A percentile compares a stretch with the other conserved stretches of the same genome.
Conservation (phyloP, 2,888 invertebrate species). For the Drosophila hamatofila region DNA sequence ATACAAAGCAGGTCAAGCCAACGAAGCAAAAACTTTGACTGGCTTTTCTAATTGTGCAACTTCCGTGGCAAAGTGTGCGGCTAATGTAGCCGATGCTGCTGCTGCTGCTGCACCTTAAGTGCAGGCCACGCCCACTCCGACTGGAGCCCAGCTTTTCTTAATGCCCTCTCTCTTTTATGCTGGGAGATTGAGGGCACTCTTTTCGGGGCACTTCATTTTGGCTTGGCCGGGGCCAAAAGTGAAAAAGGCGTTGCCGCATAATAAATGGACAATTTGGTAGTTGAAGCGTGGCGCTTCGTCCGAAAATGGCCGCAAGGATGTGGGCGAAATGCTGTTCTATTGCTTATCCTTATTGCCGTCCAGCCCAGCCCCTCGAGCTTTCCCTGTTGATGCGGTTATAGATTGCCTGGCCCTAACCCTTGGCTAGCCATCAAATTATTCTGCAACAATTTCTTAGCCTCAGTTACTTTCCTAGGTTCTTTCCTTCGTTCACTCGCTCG, state of each 20-base stretch:
- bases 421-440: slow-evolving; percentile 77
- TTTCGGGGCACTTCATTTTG: slow-evolving; percentile 73
- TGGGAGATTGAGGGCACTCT: slow-evolving; percentile 32
- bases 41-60: slow-evolving; percentile 78
- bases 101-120: slow-evolving; percentile 79
- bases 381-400: slow-evolving; percentile 69
- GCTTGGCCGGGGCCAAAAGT: slow-evolving; percentile 69
- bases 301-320: slow-evolving; percentile 74
- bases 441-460: slow-evolving; percentile 77
- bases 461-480: slow-evolving; percentile 56
- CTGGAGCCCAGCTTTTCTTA: slow-evolving; percentile 70
- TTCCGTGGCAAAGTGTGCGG: slow-evolving; percentile 78
- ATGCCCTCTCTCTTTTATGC: slow-evolving; percentile 59
- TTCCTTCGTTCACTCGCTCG: slow-evolving; percentile 10
- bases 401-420: slow-evolving; percentile 70
- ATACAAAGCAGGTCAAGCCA: slow-evolving; percentile 30
- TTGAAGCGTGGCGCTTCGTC: slow-evolving; percentile 70
- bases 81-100: slow-evolving; percentile 74
- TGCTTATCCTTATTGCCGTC: slow-evolving; percentile 37
- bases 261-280: slow-evolving; percentile 83
- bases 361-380: slow-evolving; percentile 32
- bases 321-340: slow-evolving; percentile 54
- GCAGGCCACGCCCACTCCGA: slow-evolving; percentile 48
- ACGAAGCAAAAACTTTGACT: slow-evolving; percentile 70
- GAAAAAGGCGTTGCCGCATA: slow-evolving; percentile 83